Evolutionary conservation across 2,888 invertebrate species (phyloP), one percentile per base, ranked within the genome.

Genomic region (Drosophila mayaguana): DNA sequence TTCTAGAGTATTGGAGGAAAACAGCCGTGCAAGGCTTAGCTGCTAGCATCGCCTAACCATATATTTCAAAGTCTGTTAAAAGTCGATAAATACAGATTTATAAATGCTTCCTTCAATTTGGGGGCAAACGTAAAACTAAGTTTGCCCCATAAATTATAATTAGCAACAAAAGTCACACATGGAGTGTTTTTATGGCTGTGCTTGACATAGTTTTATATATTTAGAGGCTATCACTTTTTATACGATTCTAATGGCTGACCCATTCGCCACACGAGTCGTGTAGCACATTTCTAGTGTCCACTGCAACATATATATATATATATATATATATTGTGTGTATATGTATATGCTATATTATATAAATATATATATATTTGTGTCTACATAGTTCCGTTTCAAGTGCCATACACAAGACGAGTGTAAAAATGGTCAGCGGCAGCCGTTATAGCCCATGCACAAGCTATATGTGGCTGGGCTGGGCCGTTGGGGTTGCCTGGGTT

Each of bases 381-480:
- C 67, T 64, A 28, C 18, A 54, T 48, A 63, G 60, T 57, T 67
- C 36, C 60, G 34, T 54, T 72, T 63, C 22, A 55, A 75, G 66
- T 64, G 75, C 18, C 43, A 57, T 25, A 60, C 51, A 43, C 51
- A 43, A 53, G 55, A 53, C 18, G 32, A 34, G 62, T 64, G 45
- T 53, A 32, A 36, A 43, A 50, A 40, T 42, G 22, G 18, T 22
- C 53, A 53, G 34, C 16, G n/a, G 25, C 25, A n/a, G 18, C 53
- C 20, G 65, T 25, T 34, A 56, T 20, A 40, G 28, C 20, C 50
- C 22, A 32, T 48, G 48, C 48, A 48, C 48, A 48, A 48, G 48
- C 48, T 48, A n/a, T 28, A n/a, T 51, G n/a, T 51, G 20, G 51
- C 20, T 34, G 51, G 16, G 34, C 20, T 14, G 36, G 36, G n/a